Percentiles rank a stretch among this genome's conserved stretches.
These are phyloP conservation scores for Schizaphis graminum DNA, from an alignment of 2,888 invertebrate genomes.

Conservation along the genomic window DNA sequence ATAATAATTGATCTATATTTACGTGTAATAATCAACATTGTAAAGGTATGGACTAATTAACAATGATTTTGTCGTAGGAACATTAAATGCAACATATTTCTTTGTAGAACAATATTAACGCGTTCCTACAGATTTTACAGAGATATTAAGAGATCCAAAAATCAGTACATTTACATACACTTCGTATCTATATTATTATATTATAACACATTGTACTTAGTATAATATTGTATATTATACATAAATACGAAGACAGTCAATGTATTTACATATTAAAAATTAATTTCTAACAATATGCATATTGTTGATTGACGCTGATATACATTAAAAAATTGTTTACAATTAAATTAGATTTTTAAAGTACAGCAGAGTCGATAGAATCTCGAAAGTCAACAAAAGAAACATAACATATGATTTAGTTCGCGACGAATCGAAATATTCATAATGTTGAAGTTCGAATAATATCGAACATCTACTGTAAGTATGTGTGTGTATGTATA, in stretches of 20 bases:
- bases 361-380: neutral
- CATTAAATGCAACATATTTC: slow-evolving; percentile 41
- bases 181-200: slow-evolving; percentile 21
- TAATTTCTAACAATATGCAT: slow-evolving; percentile 33
- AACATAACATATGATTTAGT: slow-evolving; percentile 2
- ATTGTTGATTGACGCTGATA: slow-evolving; percentile 57
- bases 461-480: slow-evolving; percentile 2
- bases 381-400: slow-evolving; percentile 24
- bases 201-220: neutral
- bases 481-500: neutral
- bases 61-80: slow-evolving; percentile 43
- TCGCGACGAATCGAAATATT: neutral
- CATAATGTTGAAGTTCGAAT: neutral
- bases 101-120: slow-evolving; percentile 21
- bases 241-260: slow-evolving; percentile 57
- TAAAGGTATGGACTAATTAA: slow-evolving; percentile 32
- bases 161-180: slow-evolving; percentile 61
- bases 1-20: slow-evolving; percentile 42
- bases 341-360: slow-evolving; percentile 43
- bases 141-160: slow-evolving; percentile 59
- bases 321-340: slow-evolving; percentile 3
- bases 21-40: slow-evolving; percentile 29
- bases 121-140: slow-evolving; percentile 45
- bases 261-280: slow-evolving; percentile 51
- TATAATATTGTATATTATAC: slow-evolving; percentile 12